Base-by-base conservation (phyloP, 2,113 vertebrate genomes). In the Mus musculus region DNA sequence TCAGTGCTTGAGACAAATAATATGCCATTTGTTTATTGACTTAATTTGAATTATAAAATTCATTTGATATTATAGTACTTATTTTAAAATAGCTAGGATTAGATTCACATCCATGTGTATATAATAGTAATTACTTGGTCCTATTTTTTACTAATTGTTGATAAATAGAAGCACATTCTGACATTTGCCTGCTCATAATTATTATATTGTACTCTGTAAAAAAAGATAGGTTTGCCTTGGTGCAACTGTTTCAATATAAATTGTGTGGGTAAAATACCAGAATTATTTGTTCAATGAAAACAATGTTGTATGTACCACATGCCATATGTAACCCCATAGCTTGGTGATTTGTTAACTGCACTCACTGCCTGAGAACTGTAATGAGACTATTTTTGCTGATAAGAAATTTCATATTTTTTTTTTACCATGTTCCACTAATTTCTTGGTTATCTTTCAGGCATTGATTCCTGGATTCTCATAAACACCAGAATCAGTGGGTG, bases 71-170 rank as follows among this genome's bases (percentile, higher is more conserved):
- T 91, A 65, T 96, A 96, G 67, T 93, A 67, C 78, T 96, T 96
- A 42, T 69, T 10, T 84, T 42, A 0, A 0, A 33, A 36, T 76
- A 96, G 61, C 28, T 86, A 90, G 17, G 96, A 97, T 97, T 95
- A 82, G 96, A 94, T 93, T 96, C 22, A 78, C 95, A 97, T 97
- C 94, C n/a, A 72, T 91, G 65, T 89, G 69, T 63, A 20, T 96
- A n/a, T 95, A 97, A 91, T 14, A 97, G 69, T 97, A 97, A 97
- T 97, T 91, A 95, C 0, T 17, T 78, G 77, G 33, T 96, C 80
- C 76, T 95, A 36, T 95, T 82, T 84, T 96, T 93, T 78, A 91
- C 88, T 98, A 98, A 91, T 94, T 98, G 36, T 95, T 98, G 93
- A 97, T 98, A 97, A 97, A 96, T 95, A 87, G 71, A 96, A 98